Conservation (phyloP, 2,888 invertebrate genomes). For the Yponomeuta cagnagella region DNA sequence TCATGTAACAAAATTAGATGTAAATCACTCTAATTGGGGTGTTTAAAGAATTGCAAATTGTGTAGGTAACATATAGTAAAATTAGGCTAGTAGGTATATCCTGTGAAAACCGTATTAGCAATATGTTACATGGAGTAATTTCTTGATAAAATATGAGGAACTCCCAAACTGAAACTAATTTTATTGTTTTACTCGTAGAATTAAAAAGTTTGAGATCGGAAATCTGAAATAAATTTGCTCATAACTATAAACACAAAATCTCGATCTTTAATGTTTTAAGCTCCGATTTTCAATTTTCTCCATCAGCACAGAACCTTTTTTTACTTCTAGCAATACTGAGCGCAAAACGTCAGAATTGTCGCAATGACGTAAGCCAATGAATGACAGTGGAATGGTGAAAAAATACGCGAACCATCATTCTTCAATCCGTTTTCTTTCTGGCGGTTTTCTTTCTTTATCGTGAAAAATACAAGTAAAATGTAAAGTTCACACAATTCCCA, state of each 20-base stretch:
- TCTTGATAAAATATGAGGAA: neutral
- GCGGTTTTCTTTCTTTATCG: constrained; percentile 61
- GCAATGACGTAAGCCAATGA: constrained; percentile 58
- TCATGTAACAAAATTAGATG: no score
- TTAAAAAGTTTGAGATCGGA: no score
- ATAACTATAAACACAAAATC: no score
- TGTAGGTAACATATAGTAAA: no score
- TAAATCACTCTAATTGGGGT: no score
- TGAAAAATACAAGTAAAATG: constrained; percentile 51
- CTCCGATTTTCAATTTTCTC: no score
- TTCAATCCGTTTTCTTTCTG: constrained; percentile 57
- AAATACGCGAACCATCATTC: constrained; percentile 61
- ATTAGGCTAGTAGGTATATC: neutral
- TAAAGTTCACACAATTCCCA: constrained; percentile 38
- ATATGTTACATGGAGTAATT: neutral
- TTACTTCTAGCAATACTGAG: constrained; percentile 21
- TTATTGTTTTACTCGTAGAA: no score
- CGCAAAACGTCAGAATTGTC: constrained; percentile 47
- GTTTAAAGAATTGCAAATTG: no score
- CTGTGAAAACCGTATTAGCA: neutral
- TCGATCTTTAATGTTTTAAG: no score
- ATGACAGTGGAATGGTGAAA: constrained; percentile 34
- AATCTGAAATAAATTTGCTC: no score
- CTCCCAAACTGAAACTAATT: neutral
- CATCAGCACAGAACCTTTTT: neutral